These are phyloP conservation scores for Sarcophaga subvicina DNA, from an alignment of 2,888 invertebrate genomes.

Conservation along the genomic window DNA sequence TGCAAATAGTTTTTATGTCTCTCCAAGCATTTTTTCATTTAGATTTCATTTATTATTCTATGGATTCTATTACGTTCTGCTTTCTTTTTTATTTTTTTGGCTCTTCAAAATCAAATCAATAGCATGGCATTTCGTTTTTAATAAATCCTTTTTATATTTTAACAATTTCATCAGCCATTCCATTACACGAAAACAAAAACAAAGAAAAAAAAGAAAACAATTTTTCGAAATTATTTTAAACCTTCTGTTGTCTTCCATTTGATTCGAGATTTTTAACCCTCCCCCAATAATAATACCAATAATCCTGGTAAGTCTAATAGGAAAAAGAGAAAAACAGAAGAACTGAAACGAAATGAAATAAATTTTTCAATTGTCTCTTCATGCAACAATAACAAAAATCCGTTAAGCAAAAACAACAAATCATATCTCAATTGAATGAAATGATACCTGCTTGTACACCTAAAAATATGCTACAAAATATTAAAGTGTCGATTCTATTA, in stretches of 20 bases:
- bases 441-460: not conserved
- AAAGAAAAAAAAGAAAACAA: not conserved
- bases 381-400: not conserved
- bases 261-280: not conserved
- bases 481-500: not conserved
- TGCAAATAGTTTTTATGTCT: too few species aligned
- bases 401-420: not conserved
- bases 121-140: not conserved
- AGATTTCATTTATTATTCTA: not conserved
- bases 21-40: not conserved
- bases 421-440: not conserved
- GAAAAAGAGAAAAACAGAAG: not conserved
- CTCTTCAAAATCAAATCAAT: not conserved
- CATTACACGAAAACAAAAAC: not conserved
- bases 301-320: not conserved
- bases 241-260: slow-evolving; percentile 1
- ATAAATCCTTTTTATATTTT: not conserved
- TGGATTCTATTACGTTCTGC: not conserved
- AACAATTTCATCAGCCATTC: not conserved
- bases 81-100: not conserved
- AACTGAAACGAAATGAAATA: not conserved
- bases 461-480: not conserved
- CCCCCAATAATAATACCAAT: not conserved
- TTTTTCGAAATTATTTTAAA: not conserved
- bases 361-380: slow-evolving; percentile 1